phyloP scores from a whole-genome alignment of 2,797 vertebrate species.

The Thalassophryne amazonica region DNA sequence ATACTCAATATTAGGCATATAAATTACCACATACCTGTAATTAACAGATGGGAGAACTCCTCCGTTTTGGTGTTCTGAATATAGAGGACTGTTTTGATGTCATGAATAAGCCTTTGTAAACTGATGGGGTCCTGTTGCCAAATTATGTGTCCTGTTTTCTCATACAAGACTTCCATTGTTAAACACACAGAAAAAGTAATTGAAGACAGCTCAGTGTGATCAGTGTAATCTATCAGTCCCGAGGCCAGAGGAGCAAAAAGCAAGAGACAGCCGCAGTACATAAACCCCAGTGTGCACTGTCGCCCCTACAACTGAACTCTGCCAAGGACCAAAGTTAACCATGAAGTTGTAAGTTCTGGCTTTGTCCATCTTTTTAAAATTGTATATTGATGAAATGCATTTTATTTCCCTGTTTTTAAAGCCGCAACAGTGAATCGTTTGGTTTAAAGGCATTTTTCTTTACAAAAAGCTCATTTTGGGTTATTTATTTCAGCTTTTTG shows the following conservation, averaged over 20 bases:
- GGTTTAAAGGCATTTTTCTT: background rate
- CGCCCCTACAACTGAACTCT: background rate
- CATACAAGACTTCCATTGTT: constrained; percentile 18
- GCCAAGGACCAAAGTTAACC: constrained; percentile 7
- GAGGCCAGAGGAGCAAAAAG: constrained; percentile 14
- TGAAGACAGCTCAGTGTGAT: constrained; percentile 36
- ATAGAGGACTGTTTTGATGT: constrained; percentile 9
- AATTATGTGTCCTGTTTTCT: constrained; percentile 12
- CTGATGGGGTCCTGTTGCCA: background rate
- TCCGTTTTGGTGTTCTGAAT: constrained; percentile 17
- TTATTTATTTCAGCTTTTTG: constrained; percentile 42
- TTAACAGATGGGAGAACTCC: constrained; percentile 25
- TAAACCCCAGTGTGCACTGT: constrained; percentile 28
- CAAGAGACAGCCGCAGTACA: constrained; percentile 16
- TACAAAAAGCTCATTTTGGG: background rate
- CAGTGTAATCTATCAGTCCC: constrained; percentile 53
- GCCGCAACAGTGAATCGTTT: no score
- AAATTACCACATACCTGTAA: constrained; percentile 37
- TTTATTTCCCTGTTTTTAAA: background rate
- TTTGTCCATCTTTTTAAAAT: background rate
- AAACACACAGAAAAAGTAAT: constrained; percentile 34
- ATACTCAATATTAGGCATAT: background rate
- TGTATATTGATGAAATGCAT: background rate
- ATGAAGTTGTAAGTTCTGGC: constrained; percentile 70
- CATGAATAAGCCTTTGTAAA: constrained; percentile 50